Evolutionary conservation across 2,113 vertebrate genomes (phyloP).

Genomic region (Erpornis zantholeuca): DNA sequence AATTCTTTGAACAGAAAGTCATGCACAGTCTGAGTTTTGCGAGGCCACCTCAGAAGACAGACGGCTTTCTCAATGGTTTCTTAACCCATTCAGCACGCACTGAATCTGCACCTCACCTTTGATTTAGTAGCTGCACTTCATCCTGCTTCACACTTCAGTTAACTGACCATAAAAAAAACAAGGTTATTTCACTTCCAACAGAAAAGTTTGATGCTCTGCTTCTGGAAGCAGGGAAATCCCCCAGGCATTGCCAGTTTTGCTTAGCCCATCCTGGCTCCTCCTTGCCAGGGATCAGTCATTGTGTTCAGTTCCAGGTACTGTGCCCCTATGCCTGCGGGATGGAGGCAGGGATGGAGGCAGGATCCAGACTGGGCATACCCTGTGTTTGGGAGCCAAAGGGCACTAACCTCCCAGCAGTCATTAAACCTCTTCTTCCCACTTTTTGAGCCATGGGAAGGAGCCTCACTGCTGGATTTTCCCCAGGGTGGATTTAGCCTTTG

Average conservation of each 20-base stretch:
- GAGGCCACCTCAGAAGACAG: neutral
- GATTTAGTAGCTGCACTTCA: neutral
- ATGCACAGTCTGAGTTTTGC: neutral
- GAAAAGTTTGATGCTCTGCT: neutral
- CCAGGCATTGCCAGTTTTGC: neutral
- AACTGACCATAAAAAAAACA: neutral
- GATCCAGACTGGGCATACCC: neutral
- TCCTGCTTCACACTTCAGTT: neutral
- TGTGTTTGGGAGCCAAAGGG: neutral
- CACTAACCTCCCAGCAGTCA: neutral
- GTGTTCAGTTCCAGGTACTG: accelerated
- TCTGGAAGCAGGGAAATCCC: neutral
- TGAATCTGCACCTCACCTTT: neutral
- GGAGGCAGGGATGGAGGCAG: neutral
- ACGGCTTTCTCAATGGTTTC: neutral
- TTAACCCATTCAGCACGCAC: neutral
- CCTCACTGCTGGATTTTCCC: neutral
- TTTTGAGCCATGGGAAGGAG: neutral
- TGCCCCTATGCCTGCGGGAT: accelerated
- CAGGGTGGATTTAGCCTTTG: neutral
- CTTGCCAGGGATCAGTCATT: neutral
- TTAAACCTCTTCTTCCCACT: neutral
- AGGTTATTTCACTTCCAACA: neutral
- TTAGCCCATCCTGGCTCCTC: neutral
- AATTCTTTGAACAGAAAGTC: neutral